Conservation (phyloP, 2,888 invertebrate genomes). For the Caenorhabditis parvicauda region DNA sequence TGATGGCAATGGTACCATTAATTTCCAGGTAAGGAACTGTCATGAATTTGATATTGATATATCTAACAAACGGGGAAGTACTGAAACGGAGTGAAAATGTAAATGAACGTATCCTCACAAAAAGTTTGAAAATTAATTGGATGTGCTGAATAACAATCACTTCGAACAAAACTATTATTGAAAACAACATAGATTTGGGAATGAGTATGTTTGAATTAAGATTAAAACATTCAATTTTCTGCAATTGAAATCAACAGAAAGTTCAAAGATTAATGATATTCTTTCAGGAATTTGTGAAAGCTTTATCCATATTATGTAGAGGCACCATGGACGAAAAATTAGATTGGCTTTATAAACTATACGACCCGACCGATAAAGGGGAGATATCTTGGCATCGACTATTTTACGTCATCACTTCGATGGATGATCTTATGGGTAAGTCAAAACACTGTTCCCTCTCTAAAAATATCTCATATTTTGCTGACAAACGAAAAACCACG, state of each 20-base stretch:
- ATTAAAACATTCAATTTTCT: too few relatives aligned
- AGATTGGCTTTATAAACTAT: conserved; percentile 55
- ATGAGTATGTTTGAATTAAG: too few relatives aligned
- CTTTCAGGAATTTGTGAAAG: conserved; percentile 52
- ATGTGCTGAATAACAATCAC: too few relatives aligned
- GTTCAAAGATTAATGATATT: too few relatives aligned
- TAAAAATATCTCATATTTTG: neutral
- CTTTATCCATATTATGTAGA: conserved; percentile 50
- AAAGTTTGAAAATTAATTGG: too few relatives aligned
- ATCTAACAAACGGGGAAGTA: neutral
- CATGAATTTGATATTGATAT: neutral
- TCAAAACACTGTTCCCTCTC: neutral
- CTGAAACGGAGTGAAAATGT: too few relatives aligned
- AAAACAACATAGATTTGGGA: too few relatives aligned
- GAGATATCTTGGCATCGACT: conserved; percentile 54
- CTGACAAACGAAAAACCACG: neutral
- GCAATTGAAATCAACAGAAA: too few relatives aligned
- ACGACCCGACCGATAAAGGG: conserved; percentile 52
- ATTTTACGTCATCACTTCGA: conserved; percentile 53
- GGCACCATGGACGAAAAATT: conserved; percentile 56
- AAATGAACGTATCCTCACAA: too few relatives aligned
- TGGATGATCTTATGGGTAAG: conserved; percentile 53
- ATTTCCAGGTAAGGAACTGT: conserved; percentile 43
- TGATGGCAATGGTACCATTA: conserved; percentile 54
- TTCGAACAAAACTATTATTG: too few relatives aligned